phyloP scores from a whole-genome alignment of 1,140 invertebrate species.

The Holcopasites calliopsidis region DNA sequence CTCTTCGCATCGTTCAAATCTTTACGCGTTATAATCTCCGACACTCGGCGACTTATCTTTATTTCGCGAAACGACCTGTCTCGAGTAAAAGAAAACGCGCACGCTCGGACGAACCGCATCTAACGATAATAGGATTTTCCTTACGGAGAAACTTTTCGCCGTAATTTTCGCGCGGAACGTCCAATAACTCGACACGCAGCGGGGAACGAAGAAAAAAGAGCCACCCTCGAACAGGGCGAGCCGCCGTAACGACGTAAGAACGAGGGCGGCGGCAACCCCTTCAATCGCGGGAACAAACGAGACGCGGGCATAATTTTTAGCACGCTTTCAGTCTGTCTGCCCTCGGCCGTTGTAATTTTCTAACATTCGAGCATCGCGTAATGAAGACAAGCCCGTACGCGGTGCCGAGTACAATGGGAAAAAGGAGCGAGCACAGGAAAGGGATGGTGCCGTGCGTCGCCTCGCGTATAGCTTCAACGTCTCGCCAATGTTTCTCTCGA shows the following conservation, averaged over 20 bases:
- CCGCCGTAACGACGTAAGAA: constrained; percentile 37
- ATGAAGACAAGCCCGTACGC: constrained; percentile 45
- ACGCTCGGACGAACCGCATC: constrained; percentile 1
- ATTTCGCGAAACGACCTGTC: background rate
- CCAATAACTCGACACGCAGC: background rate
- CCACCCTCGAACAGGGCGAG: constrained; percentile 25
- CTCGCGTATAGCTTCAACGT: constrained; percentile 45
- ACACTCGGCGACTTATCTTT: background rate
- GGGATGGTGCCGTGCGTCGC: constrained; percentile 11
- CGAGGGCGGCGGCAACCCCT: constrained; percentile 31
- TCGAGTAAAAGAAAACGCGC: background rate
- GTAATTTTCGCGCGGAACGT: constrained; percentile 10
- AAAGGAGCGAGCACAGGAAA: constrained; percentile 39
- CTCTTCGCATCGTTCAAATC: background rate
- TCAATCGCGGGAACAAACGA: constrained; percentile 40
- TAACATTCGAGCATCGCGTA: constrained; percentile 52
- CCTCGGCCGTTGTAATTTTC: constrained; percentile 47
- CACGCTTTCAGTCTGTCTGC: constrained; percentile 30
- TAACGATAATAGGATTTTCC: constrained; percentile 22
- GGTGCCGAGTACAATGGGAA: constrained; percentile 35
- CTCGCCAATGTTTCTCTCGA: constrained; percentile 43
- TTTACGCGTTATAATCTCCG: background rate
- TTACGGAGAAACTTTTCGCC: background rate
- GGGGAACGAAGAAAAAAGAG: background rate
- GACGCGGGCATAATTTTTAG: constrained; percentile 45